These are phyloP conservation scores for Zygothrica quintamaculata DNA, from an alignment of 2,888 invertebrate species.

Conservation along the genomic window DNA sequence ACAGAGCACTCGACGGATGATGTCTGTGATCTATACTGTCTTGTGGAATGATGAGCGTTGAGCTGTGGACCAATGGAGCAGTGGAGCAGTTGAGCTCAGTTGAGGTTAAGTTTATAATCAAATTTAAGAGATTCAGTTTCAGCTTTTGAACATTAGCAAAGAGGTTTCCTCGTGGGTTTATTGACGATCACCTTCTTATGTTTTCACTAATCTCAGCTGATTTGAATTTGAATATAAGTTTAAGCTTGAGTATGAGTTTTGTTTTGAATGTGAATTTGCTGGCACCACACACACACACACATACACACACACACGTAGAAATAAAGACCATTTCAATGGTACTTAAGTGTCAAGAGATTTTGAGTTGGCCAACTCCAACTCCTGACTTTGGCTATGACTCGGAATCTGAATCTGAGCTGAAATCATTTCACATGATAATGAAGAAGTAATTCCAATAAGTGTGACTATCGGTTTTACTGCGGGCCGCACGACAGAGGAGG, in stretches of 20 bases:
- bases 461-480: conserved; percentile 81
- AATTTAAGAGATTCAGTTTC: conserved; percentile 5
- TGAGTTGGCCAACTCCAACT: conserved; percentile 56
- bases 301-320: no score
- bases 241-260: neutral
- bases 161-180: neutral
- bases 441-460: conserved; percentile 82
- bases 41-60: conserved; percentile 14
- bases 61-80: no score
- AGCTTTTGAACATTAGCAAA: conserved; percentile 13
- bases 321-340: conserved; percentile 61
- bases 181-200: conserved; percentile 20
- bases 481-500: conserved; percentile 42
- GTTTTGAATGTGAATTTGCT: conserved; percentile 57
- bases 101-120: neutral
- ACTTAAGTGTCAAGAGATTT: conserved; percentile 78
- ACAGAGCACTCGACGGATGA: conserved; percentile 73
- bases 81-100: conserved; percentile 1
- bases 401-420: conserved; percentile 23
- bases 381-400: conserved; percentile 1
- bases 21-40: conserved; percentile 54
- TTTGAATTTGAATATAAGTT: conserved; percentile 31
- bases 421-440: conserved; percentile 70
- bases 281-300: conserved; percentile 45
- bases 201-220: conserved; percentile 70